These are phyloP conservation scores for Heliothis peltigera DNA, from an alignment of 2,888 invertebrate genomes.

Conservation along the genomic window DNA sequence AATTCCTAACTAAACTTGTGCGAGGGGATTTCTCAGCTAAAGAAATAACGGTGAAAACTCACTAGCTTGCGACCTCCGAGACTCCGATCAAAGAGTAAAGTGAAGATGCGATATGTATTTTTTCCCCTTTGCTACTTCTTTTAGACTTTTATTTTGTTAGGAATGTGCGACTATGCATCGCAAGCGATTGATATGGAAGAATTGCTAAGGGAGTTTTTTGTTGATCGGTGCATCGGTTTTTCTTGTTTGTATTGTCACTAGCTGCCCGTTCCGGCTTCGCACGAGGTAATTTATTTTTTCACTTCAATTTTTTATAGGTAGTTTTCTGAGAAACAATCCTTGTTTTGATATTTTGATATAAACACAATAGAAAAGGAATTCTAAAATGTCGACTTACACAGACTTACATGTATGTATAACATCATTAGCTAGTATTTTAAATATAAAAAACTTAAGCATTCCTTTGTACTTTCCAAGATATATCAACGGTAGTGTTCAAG, in stretches of 20 bases:
- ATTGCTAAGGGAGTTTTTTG: constrained; percentile 4
- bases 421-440: no score
- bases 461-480: no score
- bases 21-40: constrained; percentile 79
- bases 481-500: no score
- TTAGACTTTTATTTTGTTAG: constrained; percentile 44
- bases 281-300: no score
- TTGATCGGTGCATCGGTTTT: not conserved
- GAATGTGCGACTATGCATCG: constrained; percentile 38
- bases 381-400: no score
- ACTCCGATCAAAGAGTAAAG: constrained; percentile 64
- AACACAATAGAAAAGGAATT: no score
- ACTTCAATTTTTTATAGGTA: no score
- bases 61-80: constrained; percentile 69
- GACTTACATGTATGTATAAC: no score
- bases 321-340: no score
- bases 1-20: constrained; percentile 83
- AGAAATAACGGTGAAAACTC: constrained; percentile 79
- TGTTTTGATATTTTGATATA: no score
- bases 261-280: no score
- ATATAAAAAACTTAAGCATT: no score
- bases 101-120: constrained; percentile 58
- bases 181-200: constrained; percentile 38
- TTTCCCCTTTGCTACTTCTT: constrained; percentile 39
- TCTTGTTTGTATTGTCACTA: not conserved